Conservation (phyloP, 1,140 invertebrate species). For the Globodera rostochiensis region DNA sequence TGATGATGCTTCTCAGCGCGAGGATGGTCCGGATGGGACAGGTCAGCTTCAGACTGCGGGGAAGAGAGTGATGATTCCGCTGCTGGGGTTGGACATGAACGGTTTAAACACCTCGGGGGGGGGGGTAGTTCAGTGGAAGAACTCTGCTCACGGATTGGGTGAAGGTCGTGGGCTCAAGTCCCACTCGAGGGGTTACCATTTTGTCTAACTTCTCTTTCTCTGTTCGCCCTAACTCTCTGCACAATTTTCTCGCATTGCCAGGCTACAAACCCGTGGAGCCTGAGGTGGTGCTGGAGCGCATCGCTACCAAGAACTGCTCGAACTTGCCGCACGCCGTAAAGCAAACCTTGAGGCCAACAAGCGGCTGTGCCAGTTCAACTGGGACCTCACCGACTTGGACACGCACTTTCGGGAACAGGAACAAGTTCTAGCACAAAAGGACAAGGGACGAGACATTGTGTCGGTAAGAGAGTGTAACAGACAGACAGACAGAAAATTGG, state of each 20-base stretch:
- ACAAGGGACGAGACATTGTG: slow-evolving; percentile 90
- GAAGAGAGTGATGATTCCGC: too few species aligned
- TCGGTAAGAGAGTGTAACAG: slow-evolving; percentile 75
- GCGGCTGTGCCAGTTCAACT: slow-evolving; percentile 98
- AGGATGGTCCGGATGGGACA: slow-evolving; percentile 73
- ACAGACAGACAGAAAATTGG: neutral
- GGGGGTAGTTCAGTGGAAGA: too few species aligned
- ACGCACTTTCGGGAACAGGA: slow-evolving; percentile 99
- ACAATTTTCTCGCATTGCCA: slow-evolving; percentile 8
- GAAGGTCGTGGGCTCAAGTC: too few species aligned
- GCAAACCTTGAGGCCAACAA: slow-evolving; percentile 89
- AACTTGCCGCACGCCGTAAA: slow-evolving; percentile 87
- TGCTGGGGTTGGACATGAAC: too few species aligned
- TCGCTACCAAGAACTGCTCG: slow-evolving; percentile 92
- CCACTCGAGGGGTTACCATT: too few species aligned
- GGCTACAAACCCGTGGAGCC: slow-evolving; percentile 90
- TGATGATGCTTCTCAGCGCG: slow-evolving; percentile 72
- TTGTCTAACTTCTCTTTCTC: neutral
- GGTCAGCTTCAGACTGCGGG: slow-evolving; percentile 3
- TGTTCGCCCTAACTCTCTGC: neutral
- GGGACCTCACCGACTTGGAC: slow-evolving; percentile 99
- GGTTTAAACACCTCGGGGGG: too few species aligned
- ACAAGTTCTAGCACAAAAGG: slow-evolving; percentile 87
- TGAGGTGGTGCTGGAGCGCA: slow-evolving; percentile 87
- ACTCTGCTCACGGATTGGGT: too few species aligned